Percentiles rank a stretch among this genome's conserved stretches.
Evolutionary conservation across 2,113 vertebrate genomes (phyloP).

Genomic region (Haemorhous mexicanus): DNA sequence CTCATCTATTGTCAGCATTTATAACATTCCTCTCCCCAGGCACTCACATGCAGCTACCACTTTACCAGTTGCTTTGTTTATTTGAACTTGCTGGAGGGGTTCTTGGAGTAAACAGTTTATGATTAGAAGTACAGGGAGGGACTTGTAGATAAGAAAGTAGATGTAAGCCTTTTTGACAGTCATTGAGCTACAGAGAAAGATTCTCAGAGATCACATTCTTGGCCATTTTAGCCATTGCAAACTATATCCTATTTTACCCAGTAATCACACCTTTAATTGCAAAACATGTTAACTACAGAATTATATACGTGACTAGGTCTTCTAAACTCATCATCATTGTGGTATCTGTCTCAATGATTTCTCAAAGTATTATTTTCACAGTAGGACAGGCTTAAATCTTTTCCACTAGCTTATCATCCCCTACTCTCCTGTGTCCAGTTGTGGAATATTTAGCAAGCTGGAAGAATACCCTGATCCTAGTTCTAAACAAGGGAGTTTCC

Average conservation of each 20-base stretch:
- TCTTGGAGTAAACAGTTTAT: background rate
- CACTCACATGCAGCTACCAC: background rate
- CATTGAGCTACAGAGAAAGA: background rate
- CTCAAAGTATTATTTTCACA: background rate
- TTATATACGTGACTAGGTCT: background rate
- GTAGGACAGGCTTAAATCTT: background rate
- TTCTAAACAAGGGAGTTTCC: background rate
- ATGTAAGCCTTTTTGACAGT: background rate
- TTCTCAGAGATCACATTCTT: background rate
- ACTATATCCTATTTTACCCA: background rate
- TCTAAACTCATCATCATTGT: background rate
- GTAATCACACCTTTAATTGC: background rate
- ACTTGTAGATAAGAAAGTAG: background rate
- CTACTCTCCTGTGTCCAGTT: fast-evolving
- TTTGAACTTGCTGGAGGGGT: background rate
- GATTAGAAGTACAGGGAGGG: background rate
- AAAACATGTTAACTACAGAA: background rate
- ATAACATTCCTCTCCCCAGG: background rate
- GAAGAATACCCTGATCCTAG: background rate
- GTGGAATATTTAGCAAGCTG: background rate
- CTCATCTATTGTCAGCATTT: constrained; percentile 19
- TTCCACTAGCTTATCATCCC: background rate
- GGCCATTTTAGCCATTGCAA: background rate
- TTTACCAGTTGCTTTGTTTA: constrained; percentile 2
- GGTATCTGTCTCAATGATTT: background rate